Conservation (phyloP, 2,797 vertebrate species). For the Diplodus sargus region DNA sequence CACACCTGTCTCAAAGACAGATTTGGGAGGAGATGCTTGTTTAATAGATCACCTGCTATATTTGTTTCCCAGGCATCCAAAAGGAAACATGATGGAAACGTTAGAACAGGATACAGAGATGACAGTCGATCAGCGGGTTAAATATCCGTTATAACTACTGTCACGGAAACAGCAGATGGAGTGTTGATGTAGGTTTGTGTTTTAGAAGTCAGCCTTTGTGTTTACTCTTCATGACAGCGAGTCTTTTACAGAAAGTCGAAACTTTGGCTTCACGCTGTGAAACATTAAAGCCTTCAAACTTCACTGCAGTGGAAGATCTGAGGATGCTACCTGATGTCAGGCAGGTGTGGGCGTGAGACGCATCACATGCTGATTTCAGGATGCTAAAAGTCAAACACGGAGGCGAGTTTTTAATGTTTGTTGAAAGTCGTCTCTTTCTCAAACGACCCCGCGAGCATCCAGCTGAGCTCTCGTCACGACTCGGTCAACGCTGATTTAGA, state of each 20-base stretch:
- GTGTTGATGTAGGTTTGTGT: not conserved
- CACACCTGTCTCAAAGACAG: too few species aligned
- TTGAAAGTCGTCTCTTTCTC: not conserved
- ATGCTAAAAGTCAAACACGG: not conserved
- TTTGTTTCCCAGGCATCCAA: too few species aligned
- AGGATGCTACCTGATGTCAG: slow-evolving; percentile 12
- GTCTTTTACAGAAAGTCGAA: slow-evolving; percentile 2
- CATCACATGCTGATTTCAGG: not conserved
- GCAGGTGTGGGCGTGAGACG: not conserved
- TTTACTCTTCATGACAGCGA: not conserved
- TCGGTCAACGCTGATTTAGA: not conserved
- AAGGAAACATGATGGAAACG: not conserved
- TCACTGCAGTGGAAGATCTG: not conserved
- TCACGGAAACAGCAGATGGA: not conserved
- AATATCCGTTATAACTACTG: not conserved
- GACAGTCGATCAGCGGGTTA: not conserved
- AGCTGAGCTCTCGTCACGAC: not conserved
- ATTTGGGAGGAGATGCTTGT: too few species aligned
- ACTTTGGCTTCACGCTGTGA: not conserved
- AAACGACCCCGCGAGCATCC: not conserved
- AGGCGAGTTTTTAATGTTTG: not conserved
- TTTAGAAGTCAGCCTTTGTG: not conserved
- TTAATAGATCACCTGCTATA: too few species aligned
- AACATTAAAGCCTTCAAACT: slow-evolving; percentile 10
- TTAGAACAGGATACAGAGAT: not conserved